Evolutionary conservation across 2,888 invertebrate genomes (phyloP), one percentile per base, ranked within the genome.

Genomic region (Scaeva pyrastri): DNA sequence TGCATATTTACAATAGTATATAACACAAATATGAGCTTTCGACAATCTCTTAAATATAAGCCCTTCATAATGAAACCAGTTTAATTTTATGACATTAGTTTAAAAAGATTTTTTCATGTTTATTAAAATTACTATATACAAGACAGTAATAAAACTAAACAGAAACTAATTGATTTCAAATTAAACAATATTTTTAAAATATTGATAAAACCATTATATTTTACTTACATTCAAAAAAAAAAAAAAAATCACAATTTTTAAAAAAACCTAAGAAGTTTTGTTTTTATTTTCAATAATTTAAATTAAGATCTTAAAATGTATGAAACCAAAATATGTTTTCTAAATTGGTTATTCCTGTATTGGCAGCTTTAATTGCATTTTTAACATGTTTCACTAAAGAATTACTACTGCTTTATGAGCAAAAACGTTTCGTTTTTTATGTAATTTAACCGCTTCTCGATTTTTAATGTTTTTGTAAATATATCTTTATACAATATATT

Each of bases 111-210:
- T 77, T 60, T 71, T 76, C 72, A 43, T 76, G 62, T 85, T 85
- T 85, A 81, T 81, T 85, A 48, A 85, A 76, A 73, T 62, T 77
- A 56, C 85, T 85, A 85, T 85, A 50, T 76, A 85, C 85, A 85
- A 48, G 43, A 68, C 43, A 39, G 60, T 80, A 62, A 45, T 72
- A 75, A 71, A 70, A 55, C 64, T 70, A 26, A 62, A 62, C 19
- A 23, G 39, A 50, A 66, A 48, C 5, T 21, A 19, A 58, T 39
- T 14, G 43, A 62, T 62, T 76, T 62, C 2, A n/a, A 41, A 21
- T 16, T 26, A 4, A 66, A 45, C 64, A 79, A 75, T 58, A 79
- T 72, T 68, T 84, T 72, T 39, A 71, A 84, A 84, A 79, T 72
- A 68, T 68, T 60, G 60, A 14, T 56, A 52, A 72, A 60, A 41